Percentiles rank a stretch among this genome's conserved stretches.
phyloP scores from a whole-genome alignment of 2,888 invertebrate genomes.

The Temnothorax ravouxi region DNA sequence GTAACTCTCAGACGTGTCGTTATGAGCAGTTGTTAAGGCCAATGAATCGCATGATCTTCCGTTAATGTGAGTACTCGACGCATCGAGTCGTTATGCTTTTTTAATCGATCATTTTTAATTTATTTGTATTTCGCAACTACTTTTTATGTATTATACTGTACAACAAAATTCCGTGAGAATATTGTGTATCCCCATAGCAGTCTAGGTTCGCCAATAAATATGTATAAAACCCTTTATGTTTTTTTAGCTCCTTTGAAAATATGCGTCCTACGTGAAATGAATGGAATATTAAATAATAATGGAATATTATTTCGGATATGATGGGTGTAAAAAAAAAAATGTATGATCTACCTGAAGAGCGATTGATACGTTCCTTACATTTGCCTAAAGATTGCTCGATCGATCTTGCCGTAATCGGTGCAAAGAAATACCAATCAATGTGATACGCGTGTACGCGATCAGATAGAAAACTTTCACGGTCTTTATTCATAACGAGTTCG shows the following conservation, averaged over 20 bases:
- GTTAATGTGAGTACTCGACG: background rate
- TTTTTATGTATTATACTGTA: background rate
- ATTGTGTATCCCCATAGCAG: background rate
- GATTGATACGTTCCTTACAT: conserved; percentile 1
- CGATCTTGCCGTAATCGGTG: background rate
- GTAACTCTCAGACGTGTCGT: conserved; percentile 39
- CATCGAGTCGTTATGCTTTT: background rate
- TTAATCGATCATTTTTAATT: background rate
- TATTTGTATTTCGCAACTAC: background rate
- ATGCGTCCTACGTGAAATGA: conserved; percentile 11
- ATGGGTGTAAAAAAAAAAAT: background rate
- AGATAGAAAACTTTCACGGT: background rate
- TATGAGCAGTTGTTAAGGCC: background rate
- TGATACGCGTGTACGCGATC: background rate
- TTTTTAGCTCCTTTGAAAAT: background rate
- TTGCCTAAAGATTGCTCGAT: background rate
- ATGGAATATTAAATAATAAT: conserved; percentile 7
- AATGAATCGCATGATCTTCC: conserved; percentile 1
- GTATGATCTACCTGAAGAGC: background rate
- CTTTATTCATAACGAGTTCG: background rate
- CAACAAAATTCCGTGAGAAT: background rate
- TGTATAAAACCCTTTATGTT: background rate
- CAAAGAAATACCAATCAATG: conserved; percentile 10
- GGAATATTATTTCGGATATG: background rate
- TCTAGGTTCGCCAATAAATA: background rate